Base-by-base conservation (phyloP, 2,888 invertebrate genomes). In the Endotricha flammealis region DNA sequence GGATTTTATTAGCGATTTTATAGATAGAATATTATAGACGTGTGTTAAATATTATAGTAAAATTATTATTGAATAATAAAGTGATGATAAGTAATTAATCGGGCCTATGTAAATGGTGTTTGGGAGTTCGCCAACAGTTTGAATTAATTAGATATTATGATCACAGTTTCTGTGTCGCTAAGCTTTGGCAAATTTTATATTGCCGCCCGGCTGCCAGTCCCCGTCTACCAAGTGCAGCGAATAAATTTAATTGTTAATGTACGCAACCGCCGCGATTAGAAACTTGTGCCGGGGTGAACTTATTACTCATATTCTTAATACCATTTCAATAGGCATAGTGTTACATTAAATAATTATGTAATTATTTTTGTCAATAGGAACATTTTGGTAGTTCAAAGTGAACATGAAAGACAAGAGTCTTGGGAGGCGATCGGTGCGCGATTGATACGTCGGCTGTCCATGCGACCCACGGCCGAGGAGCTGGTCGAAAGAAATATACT, bases 391-490 rank as follows among this genome's bases (percentile, higher is more conserved):
- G 92, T 95, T 61, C 95, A 96, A 78, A 92, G 93, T 58, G 96
- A 96, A 64, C 94, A 94, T 89, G 97, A 98, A 83, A 88, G 95
- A 53, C 94, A 93, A 72, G 95, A 96, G 82, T 93, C 93, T 61
- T 95, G 97, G 88, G 96, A 97, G 79, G 96, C 95, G 42, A 96
- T 98, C 67, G 97, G 97, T 36, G 96, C 95, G 50, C 92, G 96
- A 59, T 91, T 98, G 56, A 97, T 96, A 66, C 91, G 99, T 74
- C 93, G 99, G 62, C 89, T 99, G 66, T 98, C 98, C 81, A 95
- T 99, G 93, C 90, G 99, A 64, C 99, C 99, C 54, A 97, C 98
- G 30, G 95, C 95, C 48, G 98, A 98, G 78, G 99, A 99, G 82
- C 90, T 99, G 50, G 97, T 98, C 75, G 97, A 99, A 78, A 91